Evolutionary conservation across 92 coral and sea anemone genomes (phyloP).

Genomic region (Palythoa heliodiscus): DNA sequence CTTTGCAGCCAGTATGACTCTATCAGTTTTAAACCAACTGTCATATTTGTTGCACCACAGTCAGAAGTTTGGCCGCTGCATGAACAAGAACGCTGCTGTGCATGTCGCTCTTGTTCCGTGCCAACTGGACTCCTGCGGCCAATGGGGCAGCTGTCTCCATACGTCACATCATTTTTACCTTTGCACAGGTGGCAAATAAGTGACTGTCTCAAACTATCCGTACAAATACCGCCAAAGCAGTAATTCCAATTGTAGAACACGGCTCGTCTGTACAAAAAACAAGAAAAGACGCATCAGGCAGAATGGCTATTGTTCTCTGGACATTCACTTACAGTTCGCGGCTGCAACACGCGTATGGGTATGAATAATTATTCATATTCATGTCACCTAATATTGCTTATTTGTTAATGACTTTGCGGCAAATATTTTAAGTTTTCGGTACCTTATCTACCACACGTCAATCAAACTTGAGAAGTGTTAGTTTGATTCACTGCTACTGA

Average conservation of each 20-base stretch:
- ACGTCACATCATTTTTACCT: background rate
- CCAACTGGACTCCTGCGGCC: background rate
- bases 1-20: conserved; percentile 28
- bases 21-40: background rate
- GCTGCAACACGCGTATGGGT: too few relatives aligned
- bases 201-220: conserved; percentile 44
- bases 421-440: too few relatives aligned
- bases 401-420: too few relatives aligned
- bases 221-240: conserved; percentile 51
- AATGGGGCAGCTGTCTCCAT: conserved; percentile 13
- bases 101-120: background rate
- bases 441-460: too few relatives aligned
- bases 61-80: background rate
- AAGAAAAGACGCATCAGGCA: background rate
- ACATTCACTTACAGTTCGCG: too few relatives aligned
- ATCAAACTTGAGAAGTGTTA: too few relatives aligned
- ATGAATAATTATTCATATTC: too few relatives aligned
- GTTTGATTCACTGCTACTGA: too few relatives aligned
- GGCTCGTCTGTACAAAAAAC: conserved; percentile 57
- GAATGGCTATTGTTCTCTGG: too few relatives aligned
- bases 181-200: conserved; percentile 22
- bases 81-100: background rate
- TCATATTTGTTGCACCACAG: background rate
- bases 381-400: too few relatives aligned
- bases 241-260: conserved; percentile 59